Evolutionary conservation across 2,888 invertebrate species (phyloP).

Genomic region (Sinhomidia bicolor): DNA sequence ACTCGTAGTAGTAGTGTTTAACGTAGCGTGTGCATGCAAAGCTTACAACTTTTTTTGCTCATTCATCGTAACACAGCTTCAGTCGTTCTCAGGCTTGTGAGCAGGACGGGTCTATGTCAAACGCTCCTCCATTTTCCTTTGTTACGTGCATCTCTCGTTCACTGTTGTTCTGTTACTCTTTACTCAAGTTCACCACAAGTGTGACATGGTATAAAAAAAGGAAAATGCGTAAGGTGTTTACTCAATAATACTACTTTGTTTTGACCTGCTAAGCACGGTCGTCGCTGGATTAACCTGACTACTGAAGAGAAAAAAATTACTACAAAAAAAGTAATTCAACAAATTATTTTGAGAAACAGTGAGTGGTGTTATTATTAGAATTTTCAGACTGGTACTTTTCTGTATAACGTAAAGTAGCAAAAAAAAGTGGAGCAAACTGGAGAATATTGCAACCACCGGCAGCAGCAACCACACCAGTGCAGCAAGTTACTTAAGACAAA

Average conservation of each 20-base stretch:
- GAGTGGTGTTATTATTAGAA: no score
- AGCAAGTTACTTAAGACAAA: no score
- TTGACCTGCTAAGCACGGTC: not conserved
- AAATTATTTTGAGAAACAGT: no score
- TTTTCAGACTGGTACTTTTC: no score
- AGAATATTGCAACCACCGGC: no score
- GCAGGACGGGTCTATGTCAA: slow-evolving; percentile 66
- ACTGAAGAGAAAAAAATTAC: no score
- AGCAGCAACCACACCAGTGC: no score
- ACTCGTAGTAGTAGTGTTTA: no score
- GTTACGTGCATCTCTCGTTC: slow-evolving; percentile 2
- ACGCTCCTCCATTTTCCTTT: slow-evolving; percentile 55
- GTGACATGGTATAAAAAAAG: no score
- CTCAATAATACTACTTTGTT: not conserved
- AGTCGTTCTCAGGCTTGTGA: slow-evolving; percentile 64
- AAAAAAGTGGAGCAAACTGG: no score
- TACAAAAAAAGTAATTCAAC: not conserved
- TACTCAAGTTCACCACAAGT: not conserved
- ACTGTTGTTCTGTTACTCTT: not conserved
- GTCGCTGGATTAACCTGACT: not conserved
- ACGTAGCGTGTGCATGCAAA: not conserved
- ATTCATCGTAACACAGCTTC: slow-evolving; percentile 48
- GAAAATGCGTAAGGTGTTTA: not conserved
- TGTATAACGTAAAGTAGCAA: no score
- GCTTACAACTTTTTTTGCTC: slow-evolving; percentile 50